A percentile compares a stretch with the other conserved stretches of the same genome.
phyloP scores from a whole-genome alignment of 2,797 vertebrate species.

The Hafferia zeledoni region DNA sequence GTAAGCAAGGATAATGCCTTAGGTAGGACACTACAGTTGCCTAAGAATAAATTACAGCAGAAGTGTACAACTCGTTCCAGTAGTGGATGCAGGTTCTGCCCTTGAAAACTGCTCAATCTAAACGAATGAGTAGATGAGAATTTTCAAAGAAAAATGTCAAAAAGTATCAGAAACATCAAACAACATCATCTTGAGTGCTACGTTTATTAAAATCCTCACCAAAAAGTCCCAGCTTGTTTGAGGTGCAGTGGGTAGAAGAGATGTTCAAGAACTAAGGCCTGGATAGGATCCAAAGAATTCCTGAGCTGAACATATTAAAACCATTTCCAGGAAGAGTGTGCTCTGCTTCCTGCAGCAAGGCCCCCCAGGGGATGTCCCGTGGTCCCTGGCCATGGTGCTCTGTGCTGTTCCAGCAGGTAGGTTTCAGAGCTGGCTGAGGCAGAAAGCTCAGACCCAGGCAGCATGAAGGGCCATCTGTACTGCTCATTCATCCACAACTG shows the following conservation, averaged over 20 bases:
- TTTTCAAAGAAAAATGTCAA: not conserved
- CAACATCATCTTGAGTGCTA: not conserved
- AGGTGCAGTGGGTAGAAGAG: not conserved
- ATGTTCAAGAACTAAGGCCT: not conserved
- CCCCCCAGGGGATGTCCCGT: fast-evolving
- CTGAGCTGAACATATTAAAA: not conserved
- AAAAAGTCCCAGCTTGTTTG: not conserved
- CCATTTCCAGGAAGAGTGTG: not conserved
- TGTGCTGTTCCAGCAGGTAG: fast-evolving
- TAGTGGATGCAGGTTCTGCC: not conserved
- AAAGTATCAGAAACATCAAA: not conserved
- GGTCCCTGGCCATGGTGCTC: not conserved
- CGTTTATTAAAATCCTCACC: not conserved
- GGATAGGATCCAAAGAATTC: not conserved
- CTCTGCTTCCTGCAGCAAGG: not conserved
- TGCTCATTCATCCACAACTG: not conserved
- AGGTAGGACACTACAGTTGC: not conserved
- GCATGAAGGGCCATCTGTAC: fast-evolving
- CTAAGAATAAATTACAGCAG: not conserved
- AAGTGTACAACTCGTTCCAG: not conserved
- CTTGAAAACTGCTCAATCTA: not conserved
- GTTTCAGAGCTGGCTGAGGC: not conserved
- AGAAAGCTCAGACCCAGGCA: not conserved
- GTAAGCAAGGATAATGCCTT: not conserved
- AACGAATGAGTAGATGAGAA: not conserved